Percentiles rank a stretch among this genome's conserved stretches.
These are phyloP conservation scores for Rhorus exstirpatorius DNA, from an alignment of 2,888 invertebrate genomes.

Conservation along the genomic window DNA sequence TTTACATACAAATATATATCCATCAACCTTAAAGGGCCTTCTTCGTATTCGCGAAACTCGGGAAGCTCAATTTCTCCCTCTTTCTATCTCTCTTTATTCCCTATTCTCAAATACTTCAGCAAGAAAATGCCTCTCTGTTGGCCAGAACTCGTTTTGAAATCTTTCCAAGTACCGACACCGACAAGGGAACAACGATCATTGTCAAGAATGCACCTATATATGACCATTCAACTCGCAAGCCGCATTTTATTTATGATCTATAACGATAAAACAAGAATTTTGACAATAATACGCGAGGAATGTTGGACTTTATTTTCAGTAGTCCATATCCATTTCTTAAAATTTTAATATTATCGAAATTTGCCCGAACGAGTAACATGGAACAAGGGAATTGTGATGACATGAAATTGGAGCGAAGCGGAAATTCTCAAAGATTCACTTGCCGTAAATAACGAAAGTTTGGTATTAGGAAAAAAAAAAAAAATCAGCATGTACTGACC, in stretches of 20 bases:
- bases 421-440: no score
- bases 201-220: constrained; percentile 35
- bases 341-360: constrained; percentile 8
- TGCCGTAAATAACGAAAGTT: no score
- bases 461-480: no score
- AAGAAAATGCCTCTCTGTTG: constrained; percentile 69
- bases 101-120: constrained; percentile 58
- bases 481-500: no score
- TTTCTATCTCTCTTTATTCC: not conserved
- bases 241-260: constrained; percentile 6
- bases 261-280: constrained; percentile 2
- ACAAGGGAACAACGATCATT: constrained; percentile 4
- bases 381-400: not conserved
- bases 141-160: constrained; percentile 17
- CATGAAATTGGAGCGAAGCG: not conserved
- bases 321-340: constrained; percentile 23
- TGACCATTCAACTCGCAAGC: not conserved
- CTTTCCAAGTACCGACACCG: constrained; percentile 42
- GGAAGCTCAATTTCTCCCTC: not conserved
- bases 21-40: not conserved
- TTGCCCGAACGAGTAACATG: constrained; percentile 2
- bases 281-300: not conserved
- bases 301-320: constrained; percentile 39
- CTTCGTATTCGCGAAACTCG: constrained; percentile 40
- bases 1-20: constrained; percentile 76